These are phyloP conservation scores for Pogonocichla stellata DNA, from an alignment of 2,113 vertebrate species.

Conservation along the genomic window DNA sequence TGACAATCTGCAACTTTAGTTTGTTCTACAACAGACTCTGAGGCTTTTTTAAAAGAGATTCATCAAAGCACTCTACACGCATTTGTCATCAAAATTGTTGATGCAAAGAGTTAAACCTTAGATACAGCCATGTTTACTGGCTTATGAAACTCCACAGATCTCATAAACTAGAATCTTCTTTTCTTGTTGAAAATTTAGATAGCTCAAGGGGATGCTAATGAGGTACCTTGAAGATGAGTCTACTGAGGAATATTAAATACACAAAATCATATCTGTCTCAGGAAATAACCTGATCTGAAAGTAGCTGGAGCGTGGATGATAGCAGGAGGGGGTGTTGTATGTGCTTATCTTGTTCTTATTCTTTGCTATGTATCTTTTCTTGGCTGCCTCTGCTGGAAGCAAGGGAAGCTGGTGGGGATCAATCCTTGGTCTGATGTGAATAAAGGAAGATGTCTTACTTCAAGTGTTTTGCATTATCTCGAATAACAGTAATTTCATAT, in stretches of 20 bases:
- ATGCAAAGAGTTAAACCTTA: not conserved
- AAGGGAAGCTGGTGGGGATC: not conserved
- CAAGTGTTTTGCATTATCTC: not conserved
- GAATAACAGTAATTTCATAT: not conserved
- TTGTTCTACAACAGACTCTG: not conserved
- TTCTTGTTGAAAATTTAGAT: not conserved
- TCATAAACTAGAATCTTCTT: not conserved
- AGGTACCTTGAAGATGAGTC: not conserved
- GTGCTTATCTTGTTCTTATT: not conserved
- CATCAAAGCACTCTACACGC: not conserved
- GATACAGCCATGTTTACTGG: not conserved
- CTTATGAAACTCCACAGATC: not conserved
- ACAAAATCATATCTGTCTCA: not conserved
- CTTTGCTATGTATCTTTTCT: not conserved
- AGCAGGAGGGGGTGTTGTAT: not conserved
- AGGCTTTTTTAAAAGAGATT: not conserved
- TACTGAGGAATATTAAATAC: not conserved
- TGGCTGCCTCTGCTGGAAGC: not conserved
- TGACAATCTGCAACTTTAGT: not conserved
- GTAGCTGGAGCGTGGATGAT: not conserved
- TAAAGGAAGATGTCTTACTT: not conserved
- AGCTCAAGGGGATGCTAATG: not conserved
- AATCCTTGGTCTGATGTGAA: not conserved
- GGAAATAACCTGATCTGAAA: not conserved
- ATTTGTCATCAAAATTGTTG: not conserved